Evolutionary conservation across 2,888 invertebrate species (phyloP), one percentile per base, ranked within the genome.

Genomic region (Crepidodera aurea): DNA sequence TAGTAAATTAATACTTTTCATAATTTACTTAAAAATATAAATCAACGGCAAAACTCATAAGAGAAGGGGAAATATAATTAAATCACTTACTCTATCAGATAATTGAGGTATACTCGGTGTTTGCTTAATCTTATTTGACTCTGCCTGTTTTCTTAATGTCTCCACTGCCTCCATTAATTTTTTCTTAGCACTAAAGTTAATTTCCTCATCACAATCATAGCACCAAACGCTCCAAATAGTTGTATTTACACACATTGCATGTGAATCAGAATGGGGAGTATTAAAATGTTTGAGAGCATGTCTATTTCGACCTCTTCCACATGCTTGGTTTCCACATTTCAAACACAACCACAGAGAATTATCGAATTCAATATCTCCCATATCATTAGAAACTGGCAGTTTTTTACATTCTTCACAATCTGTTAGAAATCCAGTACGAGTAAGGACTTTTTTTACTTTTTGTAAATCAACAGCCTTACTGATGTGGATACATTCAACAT

Each of bases 281-380:
- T 87, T 84, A 77, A 84, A 90, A 81, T 95, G 95, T 66, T 87
- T 84, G 18, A 90, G 77, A 0, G 92, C 91, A 80, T 94, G 93
- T 70, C 88, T 84, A 73, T 87, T 86, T 51, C 85, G 83, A 3
- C 84, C 82, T 51, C 88, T 83, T 1, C 91, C 92, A 78, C 94
- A 94, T 16, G 88, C 85, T 75, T 90, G 90, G 66, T 88, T 82
- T 1, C 92, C 94, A 79, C 94, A 95, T 67, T 89, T 88, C 64
- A 94, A 82, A 75, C 94, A 95, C 82, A 94, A 84, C 91, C 92
- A 93, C 63, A 91, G 78, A 0, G 82, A 83, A 50, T 79, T 76
- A 69, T 86, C 85, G 48, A 81, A 80, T 68, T 84, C 84, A 54
- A 79, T 80, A 64, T 75, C 77, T 8, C 58, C 64, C 60, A 73